A percentile compares a stretch with the other conserved stretches of the same genome.
These are phyloP conservation scores for Pandemis heparana DNA, from an alignment of 2,888 invertebrate genomes.

Conservation along the genomic window DNA sequence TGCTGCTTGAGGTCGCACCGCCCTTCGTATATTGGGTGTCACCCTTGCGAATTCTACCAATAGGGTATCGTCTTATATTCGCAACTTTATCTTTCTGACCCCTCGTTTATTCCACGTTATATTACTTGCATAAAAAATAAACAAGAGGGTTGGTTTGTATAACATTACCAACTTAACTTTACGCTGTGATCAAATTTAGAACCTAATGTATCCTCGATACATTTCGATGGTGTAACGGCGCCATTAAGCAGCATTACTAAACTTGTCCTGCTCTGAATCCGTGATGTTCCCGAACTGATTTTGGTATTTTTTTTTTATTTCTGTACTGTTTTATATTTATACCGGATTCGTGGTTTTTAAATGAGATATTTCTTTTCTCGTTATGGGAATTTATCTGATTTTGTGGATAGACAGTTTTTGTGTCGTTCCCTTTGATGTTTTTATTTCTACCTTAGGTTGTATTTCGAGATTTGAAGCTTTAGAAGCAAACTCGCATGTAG, in stretches of 20 bases:
- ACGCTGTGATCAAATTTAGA: constrained; percentile 5
- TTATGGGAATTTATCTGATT: constrained; percentile 23
- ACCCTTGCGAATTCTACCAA: constrained; percentile 70
- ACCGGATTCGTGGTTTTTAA: constrained; percentile 39
- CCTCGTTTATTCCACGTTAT: constrained; percentile 52
- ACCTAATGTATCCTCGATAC: no score
- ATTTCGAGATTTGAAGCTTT: not conserved
- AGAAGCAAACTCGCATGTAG: not conserved
- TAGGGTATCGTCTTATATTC: constrained; percentile 61
- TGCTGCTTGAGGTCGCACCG: constrained; percentile 52
- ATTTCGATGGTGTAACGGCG: not conserved
- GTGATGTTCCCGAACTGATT: constrained; percentile 34
- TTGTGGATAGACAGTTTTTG: constrained; percentile 1
- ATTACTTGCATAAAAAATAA: constrained; percentile 69
- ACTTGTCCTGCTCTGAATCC: constrained; percentile 20
- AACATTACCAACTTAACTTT: constrained; percentile 27
- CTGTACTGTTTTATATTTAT: constrained; percentile 31
- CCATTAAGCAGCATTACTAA: constrained; percentile 8
- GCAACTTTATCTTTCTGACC: constrained; percentile 66
- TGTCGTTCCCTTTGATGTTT: not conserved
- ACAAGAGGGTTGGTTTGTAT: constrained; percentile 57
- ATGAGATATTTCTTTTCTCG: constrained; percentile 38
- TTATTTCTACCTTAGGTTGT: not conserved
- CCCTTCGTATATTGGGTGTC: constrained; percentile 64
- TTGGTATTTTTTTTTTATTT: constrained; percentile 11